Evolutionary conservation across 2,797 vertebrate genomes (phyloP), one percentile per base, ranked within the genome.

Genomic region (Oceanodroma leucorhoa): DNA sequence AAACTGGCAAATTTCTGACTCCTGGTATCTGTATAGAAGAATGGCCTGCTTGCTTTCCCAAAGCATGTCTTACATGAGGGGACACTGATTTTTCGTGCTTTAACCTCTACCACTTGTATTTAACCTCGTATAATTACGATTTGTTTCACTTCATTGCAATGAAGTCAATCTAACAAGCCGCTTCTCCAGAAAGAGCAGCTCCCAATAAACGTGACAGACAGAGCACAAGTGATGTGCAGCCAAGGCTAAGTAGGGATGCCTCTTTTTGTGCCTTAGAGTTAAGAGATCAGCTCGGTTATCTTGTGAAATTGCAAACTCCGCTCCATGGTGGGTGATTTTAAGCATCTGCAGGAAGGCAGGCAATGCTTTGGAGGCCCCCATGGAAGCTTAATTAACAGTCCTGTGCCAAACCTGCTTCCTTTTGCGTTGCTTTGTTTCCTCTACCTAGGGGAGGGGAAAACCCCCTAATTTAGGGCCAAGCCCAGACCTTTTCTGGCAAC

Each of bases 171-270:
- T 43, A 83, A 66, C 36, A 46, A 67, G 43, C 0, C 1, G 48
- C 34, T 48, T 75, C 61, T 51, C 48, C 19, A 21, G 34, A 54
- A 80, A 43, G 22, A 51, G 60, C 43, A 70, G 45, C n/a, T 85
- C 77, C 57, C 38, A 32, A 9, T 5, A 40, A 77, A 50, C 0
- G 2, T 0, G 5, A 22, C 32, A 27, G 54, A 9, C 26, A 53
- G 66, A 48, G 58, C 54, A 82, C 11, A 51, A 53, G 19, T 5
- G 71, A 83, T 16, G 30, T 1, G 2, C 11, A 46, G 46, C 19
- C 2, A 0, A 6, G 29, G 5, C 29, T n/a, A 41, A 29, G 46
- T 0, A 0, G 29, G 26, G 62, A 61, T 10, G 10, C 20, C 24
- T n/a, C 57, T 48, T 36, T n/a, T 36, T 81, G 34, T 32, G 40